Percentiles rank a stretch among this genome's conserved stretches.
Evolutionary conservation across 2,888 invertebrate genomes (phyloP).

Genomic region (Entomobrya multifasciata): DNA sequence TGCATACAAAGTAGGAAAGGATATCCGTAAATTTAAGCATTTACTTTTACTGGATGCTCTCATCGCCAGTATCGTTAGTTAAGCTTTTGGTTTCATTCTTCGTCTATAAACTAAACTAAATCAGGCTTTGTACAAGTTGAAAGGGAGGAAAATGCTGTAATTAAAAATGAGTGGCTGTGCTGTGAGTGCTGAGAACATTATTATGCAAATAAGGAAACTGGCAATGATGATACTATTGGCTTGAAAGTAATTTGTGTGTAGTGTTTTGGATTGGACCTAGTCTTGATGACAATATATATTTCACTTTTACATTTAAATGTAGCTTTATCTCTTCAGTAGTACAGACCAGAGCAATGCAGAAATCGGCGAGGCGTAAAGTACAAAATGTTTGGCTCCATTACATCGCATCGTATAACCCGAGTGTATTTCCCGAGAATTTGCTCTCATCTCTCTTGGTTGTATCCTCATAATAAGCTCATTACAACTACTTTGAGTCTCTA

Average conservation of each 20-base stretch:
- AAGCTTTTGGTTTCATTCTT: background rate
- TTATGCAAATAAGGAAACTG: conserved; percentile 48
- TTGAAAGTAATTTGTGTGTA: conserved; percentile 10
- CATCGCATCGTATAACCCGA: too few relatives aligned
- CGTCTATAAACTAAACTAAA: background rate
- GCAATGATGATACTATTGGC: background rate
- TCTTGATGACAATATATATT: background rate
- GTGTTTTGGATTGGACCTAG: background rate
- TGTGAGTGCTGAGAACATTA: background rate
- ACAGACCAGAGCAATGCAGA: background rate
- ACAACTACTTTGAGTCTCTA: too few relatives aligned
- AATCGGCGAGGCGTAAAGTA: background rate
- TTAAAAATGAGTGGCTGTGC: background rate
- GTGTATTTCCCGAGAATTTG: background rate
- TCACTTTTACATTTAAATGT: conserved; percentile 5
- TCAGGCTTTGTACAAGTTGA: background rate
- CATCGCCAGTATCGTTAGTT: background rate
- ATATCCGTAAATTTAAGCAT: background rate
- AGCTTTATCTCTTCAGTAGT: conserved; percentile 21
- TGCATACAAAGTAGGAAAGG: conserved; percentile 2
- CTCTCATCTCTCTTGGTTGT: background rate
- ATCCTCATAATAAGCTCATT: background rate
- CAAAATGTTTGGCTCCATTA: too few relatives aligned
- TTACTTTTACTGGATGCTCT: background rate
- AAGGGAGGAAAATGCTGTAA: conserved; percentile 14